Evolutionary conservation across 2,113 vertebrate species (phyloP).

Genomic region (Murina feae): DNA sequence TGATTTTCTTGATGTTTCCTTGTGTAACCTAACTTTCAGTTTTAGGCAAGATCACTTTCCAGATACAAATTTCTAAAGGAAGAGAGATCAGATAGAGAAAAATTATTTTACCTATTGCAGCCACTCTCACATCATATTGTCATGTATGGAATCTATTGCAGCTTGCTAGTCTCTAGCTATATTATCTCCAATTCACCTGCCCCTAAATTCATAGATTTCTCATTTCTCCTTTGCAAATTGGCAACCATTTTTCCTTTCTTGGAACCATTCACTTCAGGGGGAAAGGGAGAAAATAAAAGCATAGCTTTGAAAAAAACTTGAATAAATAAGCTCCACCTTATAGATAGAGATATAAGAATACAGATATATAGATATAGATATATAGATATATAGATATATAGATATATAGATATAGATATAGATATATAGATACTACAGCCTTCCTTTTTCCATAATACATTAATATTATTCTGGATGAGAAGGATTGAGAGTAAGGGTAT

Average conservation of each 20-base stretch:
- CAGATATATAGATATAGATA: too few species aligned
- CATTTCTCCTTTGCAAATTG: not conserved
- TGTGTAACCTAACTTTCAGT: not conserved
- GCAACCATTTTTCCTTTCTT: not conserved
- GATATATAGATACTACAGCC: fast-evolving
- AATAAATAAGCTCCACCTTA: not conserved
- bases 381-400: too few species aligned
- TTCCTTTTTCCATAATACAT: not conserved
- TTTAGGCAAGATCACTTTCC: not conserved
- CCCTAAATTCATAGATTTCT: not conserved
- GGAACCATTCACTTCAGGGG: not conserved
- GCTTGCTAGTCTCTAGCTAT: not conserved
- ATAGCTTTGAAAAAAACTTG: not conserved
- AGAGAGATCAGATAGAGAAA: not conserved
- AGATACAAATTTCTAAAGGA: not conserved
- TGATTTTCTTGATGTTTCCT: not conserved
- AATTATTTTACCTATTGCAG: not conserved
- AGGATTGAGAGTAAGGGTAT: not conserved
- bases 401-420: too few species aligned
- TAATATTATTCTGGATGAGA: not conserved
- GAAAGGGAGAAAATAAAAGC: fast-evolving
- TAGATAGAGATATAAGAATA: too few species aligned
- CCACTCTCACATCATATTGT: not conserved
- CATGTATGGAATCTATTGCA: not conserved
- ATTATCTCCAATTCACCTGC: not conserved